Percentiles rank a stretch among this genome's conserved stretches.
phyloP scores from a whole-genome alignment of 2,113 vertebrate genomes.

The Oreotragus oreotragus region DNA sequence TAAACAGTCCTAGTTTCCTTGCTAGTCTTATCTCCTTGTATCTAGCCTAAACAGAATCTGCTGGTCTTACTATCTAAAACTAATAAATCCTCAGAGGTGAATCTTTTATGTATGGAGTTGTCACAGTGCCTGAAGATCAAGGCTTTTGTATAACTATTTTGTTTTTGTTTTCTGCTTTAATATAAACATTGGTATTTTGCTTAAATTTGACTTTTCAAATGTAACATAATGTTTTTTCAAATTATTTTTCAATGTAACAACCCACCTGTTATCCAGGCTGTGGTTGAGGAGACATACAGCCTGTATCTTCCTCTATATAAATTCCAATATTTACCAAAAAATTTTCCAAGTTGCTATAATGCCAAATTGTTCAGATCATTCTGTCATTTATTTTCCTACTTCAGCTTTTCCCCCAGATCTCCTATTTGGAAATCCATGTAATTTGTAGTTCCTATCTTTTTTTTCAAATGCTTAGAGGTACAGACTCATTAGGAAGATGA shows the following conservation, averaged over 20 bases:
- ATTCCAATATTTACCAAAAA: background rate
- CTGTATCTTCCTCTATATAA: background rate
- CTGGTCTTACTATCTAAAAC: background rate
- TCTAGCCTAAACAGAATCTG: background rate
- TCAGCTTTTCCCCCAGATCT: background rate
- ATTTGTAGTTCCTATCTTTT: background rate
- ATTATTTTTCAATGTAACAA: background rate
- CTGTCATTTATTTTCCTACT: background rate
- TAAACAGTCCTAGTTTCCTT: background rate
- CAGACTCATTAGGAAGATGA: background rate
- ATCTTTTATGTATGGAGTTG: background rate
- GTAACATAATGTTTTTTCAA: background rate
- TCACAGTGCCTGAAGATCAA: background rate
- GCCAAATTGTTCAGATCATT: background rate
- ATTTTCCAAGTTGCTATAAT: background rate
- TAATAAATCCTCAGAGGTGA: background rate
- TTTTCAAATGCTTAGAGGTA: background rate
- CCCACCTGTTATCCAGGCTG: background rate
- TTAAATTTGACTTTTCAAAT: background rate
- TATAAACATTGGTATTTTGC: background rate
- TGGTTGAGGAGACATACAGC: background rate
- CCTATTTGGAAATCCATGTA: background rate
- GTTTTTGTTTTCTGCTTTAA: background rate
- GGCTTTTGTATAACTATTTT: background rate
- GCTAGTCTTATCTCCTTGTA: background rate